Base-by-base conservation (phyloP, 2,888 invertebrate species). In the Rhingia campestris region DNA sequence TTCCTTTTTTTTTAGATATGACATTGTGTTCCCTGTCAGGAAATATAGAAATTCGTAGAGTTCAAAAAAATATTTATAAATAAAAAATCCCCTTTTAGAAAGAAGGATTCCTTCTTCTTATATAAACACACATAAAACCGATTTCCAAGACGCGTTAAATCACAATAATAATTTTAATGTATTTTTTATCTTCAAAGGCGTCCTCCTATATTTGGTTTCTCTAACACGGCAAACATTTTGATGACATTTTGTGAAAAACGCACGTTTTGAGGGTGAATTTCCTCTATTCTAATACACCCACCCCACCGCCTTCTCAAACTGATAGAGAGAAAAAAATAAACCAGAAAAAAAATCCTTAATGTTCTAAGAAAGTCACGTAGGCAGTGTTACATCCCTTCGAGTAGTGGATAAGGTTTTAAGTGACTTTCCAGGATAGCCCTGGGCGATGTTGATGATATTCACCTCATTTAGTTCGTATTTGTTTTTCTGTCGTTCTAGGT, bases 311-410 rank as follows among this genome's bases (percentile, higher is more conserved):
- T 35, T 53, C 33, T n/a, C 12, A 41, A 39, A 39, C 33, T 6
- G 10, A 32, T 41, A 41, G 14, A 43, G 45, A 56, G 54, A 33
- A 56, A 35, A 10, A 37, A 63, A 41, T 6, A 22, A 7, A 3
- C 30, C 43, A 59, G 37, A 47, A 69, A 63, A 49, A 39, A 81
- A 73, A 82, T 76, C 76, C 67, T 43, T 56, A 72, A 56, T 67
- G 30, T 22, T 39, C 54, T n/a, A 73, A 56, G 63, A 72, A 82
- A 82, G 72, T 77, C 81, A 82, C 81, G 77, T 82, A 77, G 56
- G 61, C 73, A 61, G 39, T 49, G 61, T 33, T 82, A 61, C 77
- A 67, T 73, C 67, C 67, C 51, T 32, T 45, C 39, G 33, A 6
- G 5, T 35, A 66, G 56, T 64, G 74, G 64, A 75, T 67, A 59